Evolutionary conservation across 2,113 vertebrate genomes (phyloP), one percentile per base, ranked within the genome.

Genomic region (Platichthys stellatus): DNA sequence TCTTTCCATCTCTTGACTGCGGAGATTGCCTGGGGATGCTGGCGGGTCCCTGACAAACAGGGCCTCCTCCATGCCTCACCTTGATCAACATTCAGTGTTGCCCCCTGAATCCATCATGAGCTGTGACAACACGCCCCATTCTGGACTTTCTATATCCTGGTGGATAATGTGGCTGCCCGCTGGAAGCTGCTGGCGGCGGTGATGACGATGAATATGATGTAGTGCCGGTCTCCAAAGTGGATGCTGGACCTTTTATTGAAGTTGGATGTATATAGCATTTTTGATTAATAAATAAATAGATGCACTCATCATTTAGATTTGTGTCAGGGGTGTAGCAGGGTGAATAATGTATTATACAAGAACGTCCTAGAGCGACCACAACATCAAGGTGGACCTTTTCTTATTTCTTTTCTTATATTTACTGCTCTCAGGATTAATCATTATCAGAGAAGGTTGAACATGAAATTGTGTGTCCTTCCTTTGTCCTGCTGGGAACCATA

Each of bases 11-110:
- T 93, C 87, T 80, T 76, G 85, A 83, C 90, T 86, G 83, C 84
- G 69, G 68, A 89, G 91, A 92, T 92, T 91, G 92, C 91, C 91
- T 88, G 89, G 90, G 90, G 92, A 92, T 84, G 83, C 85, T 83
- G 87, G 84, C 74, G 77, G 87, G 82, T 88, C 89, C 90, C 91
- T 89, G 91, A 91, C 91, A 92, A 89, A 86, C 86, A 66, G 81
- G 83, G 84, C 84, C 91, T 87, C 87, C 88, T 91, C 86, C 84
- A 87, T 86, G 89, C 87, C 86, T 92, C 93, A 92, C 91, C 91
- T 92, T 94, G 92, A 93, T 93, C 93, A 93, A 94, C 92, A 93
- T 92, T 92, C 92, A 91, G 84, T 26, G 18, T 86, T 87, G 86
- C 88, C 89, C 87, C 82, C 80, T 78, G 86, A 90, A 93, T 92